These are phyloP conservation scores for Poeciliopsis turneri DNA, from an alignment of 2,797 vertebrate species.

Conservation along the genomic window DNA sequence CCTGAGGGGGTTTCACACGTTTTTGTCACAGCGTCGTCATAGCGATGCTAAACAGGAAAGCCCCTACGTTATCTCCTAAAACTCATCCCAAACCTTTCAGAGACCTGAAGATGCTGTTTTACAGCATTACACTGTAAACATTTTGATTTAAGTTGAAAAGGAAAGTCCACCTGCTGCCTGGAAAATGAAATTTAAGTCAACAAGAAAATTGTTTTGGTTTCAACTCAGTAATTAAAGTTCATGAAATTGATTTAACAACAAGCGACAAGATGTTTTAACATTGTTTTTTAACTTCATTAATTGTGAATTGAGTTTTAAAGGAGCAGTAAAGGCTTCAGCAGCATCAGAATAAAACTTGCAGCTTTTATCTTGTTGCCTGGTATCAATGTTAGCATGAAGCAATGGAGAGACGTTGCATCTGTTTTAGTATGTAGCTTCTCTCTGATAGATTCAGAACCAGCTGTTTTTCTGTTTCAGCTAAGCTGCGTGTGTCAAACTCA, in stretches of 20 bases:
- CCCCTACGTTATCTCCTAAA: neutral
- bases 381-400: slow-evolving; percentile 19
- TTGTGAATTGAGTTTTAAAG: too few species aligned
- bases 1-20: neutral
- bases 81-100: neutral
- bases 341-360: slow-evolving; percentile 7
- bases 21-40: neutral
- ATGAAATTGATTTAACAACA: too few species aligned
- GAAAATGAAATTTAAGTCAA: too few species aligned
- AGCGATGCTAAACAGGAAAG: slow-evolving; percentile 17
- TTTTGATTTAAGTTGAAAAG: too few species aligned
- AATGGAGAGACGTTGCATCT: slow-evolving; percentile 26
- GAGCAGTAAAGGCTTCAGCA: slow-evolving; percentile 51
- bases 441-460: slow-evolving; percentile 20
- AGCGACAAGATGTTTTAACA: too few species aligned
- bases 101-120: neutral
- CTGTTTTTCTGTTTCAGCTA: slow-evolving; percentile 11
- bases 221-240: too few species aligned
- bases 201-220: too few species aligned
- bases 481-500: neutral
- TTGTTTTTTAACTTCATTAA: too few species aligned
- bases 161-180: too few species aligned
- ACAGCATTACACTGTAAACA: neutral
- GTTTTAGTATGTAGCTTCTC: slow-evolving; percentile 30
- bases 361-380: neutral